Base-by-base conservation (phyloP, 2,888 invertebrate species). In the Branchinecta sandiegonensis region DNA sequence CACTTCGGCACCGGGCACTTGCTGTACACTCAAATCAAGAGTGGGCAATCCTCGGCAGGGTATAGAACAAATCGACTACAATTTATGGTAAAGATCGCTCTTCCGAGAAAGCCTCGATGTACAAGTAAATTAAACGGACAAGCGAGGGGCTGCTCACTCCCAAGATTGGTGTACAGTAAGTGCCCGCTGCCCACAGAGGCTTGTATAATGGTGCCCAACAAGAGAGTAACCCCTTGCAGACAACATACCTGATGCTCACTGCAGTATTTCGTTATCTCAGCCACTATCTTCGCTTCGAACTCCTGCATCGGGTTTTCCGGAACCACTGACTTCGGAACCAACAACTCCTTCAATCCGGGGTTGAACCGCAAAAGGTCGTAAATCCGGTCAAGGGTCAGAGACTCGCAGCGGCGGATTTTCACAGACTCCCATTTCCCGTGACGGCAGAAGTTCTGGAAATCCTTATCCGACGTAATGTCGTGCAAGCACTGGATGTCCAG, bases 351-450 rank as follows among this genome's bases (percentile, higher is more conserved):
- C 23, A 56, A 23, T 17, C 63, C 63, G 23, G 63, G 63, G 63
- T 56, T 56, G 12, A 10, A 56, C 23, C 23, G n/a, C n/a, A 56
- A 23, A n/a, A 56, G 10, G 63, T 56, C 63, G 23, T 17, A 56
- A n/a, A 56, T 23, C 63, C 63, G n/a, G 23, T 8, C n/a, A 10
- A 56, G 63, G 10, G 63, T 56, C 8, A 56, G 63, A 56, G 14
- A n/a, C 10, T 56, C 63, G 63, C 63, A 56, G n/a, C 63, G n/a
- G n/a, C 23, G 63, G n/a, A 56, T 56, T n/a, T 56, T 10, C 63
- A 56, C n/a, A 11, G 23, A n/a, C 11, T 56, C 23, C 63, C 63
- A 56, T 23, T 56, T n/a, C n/a, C 63, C 63, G 10, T 56, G 63
- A 10, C 63, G 10, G 23, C 14, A n/a, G 23, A 56, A 56, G n/a